These are phyloP conservation scores for Cyrtonyx montezumae DNA, from an alignment of 2,113 vertebrate genomes.

Conservation along the genomic window DNA sequence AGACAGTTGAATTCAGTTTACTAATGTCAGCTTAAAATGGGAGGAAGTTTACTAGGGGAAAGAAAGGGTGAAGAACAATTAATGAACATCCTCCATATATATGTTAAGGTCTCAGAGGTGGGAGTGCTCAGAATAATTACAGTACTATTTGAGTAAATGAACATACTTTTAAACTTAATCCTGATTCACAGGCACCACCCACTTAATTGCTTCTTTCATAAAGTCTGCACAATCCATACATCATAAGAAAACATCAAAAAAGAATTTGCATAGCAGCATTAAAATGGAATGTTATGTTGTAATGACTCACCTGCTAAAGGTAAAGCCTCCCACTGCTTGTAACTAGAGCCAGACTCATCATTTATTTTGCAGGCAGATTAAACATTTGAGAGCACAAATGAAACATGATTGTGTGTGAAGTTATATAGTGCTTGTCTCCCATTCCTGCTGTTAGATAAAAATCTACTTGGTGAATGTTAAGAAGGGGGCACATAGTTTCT, in stretches of 20 bases:
- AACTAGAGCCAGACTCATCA: slow-evolving; percentile 11
- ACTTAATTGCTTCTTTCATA: slow-evolving; percentile 62
- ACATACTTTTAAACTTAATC: slow-evolving; percentile 43
- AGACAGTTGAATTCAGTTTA: background rate
- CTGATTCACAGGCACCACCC: slow-evolving; percentile 33
- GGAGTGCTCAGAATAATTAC: background rate
- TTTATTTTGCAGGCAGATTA: slow-evolving; percentile 6
- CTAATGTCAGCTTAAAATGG: background rate
- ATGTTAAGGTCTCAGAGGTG: background rate
- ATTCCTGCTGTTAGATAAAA: background rate
- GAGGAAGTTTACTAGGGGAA: background rate
- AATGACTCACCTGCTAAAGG: slow-evolving; percentile 46
- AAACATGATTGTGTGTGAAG: background rate
- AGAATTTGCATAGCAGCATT: background rate
- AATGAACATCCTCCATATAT: background rate
- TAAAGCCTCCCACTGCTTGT: slow-evolving; percentile 3
- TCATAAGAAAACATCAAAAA: slow-evolving; percentile 41
- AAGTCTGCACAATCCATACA: slow-evolving; percentile 29
- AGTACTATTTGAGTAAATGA: slow-evolving; percentile 20
- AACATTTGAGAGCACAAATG: background rate
- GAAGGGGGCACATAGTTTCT: background rate
- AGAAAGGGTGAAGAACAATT: background rate
- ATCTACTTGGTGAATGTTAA: background rate
- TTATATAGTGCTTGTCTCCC: background rate
- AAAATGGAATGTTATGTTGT: slow-evolving; percentile 33